Conservation (phyloP, 2,113 vertebrate species). For the Lontra canadensis region DNA sequence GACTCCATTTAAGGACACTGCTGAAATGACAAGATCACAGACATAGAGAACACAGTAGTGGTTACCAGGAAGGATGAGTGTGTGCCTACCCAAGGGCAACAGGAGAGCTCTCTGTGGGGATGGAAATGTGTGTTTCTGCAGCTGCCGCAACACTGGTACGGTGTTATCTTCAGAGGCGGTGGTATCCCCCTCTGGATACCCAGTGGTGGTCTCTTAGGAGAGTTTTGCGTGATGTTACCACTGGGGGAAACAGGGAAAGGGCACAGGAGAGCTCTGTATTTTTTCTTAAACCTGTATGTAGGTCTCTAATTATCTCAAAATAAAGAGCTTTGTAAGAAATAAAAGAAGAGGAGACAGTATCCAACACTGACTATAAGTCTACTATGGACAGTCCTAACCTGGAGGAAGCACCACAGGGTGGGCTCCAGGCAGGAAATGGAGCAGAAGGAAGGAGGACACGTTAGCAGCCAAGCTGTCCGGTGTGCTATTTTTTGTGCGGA, state of each 20-base stretch:
- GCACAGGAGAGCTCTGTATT: neutral
- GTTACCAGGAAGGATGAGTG: neutral
- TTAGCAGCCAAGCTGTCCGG: accelerated
- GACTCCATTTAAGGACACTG: neutral
- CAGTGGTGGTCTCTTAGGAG: neutral
- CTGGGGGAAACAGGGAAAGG: neutral
- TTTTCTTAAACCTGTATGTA: neutral
- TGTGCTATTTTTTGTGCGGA: neutral
- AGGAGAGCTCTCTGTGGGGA: neutral
- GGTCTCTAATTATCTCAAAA: neutral
- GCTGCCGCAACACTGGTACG: neutral
- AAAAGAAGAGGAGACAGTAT: neutral
- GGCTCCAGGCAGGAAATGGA: neutral
- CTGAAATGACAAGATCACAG: neutral
- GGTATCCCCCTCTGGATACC: too few species aligned
- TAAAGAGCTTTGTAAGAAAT: neutral
- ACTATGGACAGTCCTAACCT: neutral
- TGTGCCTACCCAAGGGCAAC: neutral
- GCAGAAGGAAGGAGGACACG: neutral
- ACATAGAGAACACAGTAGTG: neutral
- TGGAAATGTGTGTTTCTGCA: neutral
- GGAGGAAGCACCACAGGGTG: neutral
- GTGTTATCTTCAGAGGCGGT: too few species aligned
- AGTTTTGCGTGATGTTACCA: neutral
- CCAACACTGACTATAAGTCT: neutral